Evolutionary conservation across 37 sponge, comb jelly and placozoan species (phyloP).

Genomic region (Aphrocallistes beatrix): DNA sequence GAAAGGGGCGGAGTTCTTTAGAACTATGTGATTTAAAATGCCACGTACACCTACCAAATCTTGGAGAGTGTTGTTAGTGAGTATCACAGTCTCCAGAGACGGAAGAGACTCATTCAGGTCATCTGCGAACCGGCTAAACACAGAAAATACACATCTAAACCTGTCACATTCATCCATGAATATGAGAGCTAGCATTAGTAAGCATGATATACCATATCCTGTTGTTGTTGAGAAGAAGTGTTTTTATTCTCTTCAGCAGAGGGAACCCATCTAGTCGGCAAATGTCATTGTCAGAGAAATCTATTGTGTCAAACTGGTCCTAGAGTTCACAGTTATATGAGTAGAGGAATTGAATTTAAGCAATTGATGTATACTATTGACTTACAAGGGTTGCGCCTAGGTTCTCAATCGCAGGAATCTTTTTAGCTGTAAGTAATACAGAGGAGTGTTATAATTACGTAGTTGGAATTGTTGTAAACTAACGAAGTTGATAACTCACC

Average conservation of each 20-base stretch:
- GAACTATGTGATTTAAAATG: too few species aligned
- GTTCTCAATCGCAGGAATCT: conserved; percentile 93
- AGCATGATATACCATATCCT: conserved; percentile 45
- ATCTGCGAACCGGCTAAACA: conserved; percentile 58
- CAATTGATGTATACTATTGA: not conserved
- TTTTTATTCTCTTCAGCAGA: conserved; percentile 63
- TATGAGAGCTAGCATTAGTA: not conserved
- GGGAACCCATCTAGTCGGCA: conserved; percentile 88
- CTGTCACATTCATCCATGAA: not conserved
- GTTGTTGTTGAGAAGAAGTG: conserved; percentile 76
- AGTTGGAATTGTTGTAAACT: too few species aligned
- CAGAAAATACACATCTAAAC: not conserved
- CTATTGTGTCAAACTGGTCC: conserved; percentile 95
- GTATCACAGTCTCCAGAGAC: conserved; percentile 52
- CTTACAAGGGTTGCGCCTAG: conserved; percentile 88
- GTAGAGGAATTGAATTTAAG: too few species aligned
- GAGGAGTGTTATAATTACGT: not conserved
- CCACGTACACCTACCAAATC: conserved; percentile 49
- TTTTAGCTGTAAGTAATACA: conserved; percentile 54
- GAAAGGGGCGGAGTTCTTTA: too few species aligned
- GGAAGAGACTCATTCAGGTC: conserved; percentile 59
- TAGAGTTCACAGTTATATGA: not conserved
- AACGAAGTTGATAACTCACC: too few species aligned
- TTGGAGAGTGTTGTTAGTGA: conserved; percentile 72
- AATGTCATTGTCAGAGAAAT: conserved; percentile 95